Evolutionary conservation across 35 echinoderm and acorn worm genomes (phyloP).

Genomic region (Antedon bifida): DNA sequence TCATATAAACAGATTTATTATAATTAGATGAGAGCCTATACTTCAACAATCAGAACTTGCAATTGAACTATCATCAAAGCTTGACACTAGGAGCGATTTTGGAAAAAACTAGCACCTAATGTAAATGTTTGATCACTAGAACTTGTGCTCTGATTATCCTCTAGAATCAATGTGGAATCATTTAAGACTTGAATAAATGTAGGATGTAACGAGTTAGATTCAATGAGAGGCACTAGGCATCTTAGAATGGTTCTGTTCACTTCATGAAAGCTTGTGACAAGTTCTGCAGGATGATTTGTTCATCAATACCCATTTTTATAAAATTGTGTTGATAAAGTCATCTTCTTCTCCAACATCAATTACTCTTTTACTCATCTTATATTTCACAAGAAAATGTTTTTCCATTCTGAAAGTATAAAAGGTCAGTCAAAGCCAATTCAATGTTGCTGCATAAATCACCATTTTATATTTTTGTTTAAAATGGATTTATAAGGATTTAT

Average conservation of each 20-base stretch:
- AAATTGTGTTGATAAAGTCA: background rate
- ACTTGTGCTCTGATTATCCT: background rate
- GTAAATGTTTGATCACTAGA: background rate
- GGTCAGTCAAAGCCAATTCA: too few relatives aligned
- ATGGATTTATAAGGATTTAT: too few relatives aligned
- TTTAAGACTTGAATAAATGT: too few relatives aligned
- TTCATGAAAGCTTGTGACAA: background rate
- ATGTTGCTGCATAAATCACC: too few relatives aligned
- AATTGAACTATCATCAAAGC: background rate
- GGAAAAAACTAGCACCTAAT: background rate
- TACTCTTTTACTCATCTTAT: conserved; percentile 4
- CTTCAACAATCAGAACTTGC: background rate
- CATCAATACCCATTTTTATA: background rate
- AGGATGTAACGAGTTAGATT: too few relatives aligned
- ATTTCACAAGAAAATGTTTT: conserved; percentile 17
- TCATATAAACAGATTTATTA: too few relatives aligned
- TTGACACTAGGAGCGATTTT: background rate
- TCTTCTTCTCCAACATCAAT: conserved; percentile 1
- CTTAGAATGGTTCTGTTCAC: too few relatives aligned
- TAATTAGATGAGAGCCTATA: too few relatives aligned
- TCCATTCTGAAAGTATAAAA: background rate
- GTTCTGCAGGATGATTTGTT: conserved; percentile 11
- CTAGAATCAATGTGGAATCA: too few relatives aligned
- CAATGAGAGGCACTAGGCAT: too few relatives aligned
- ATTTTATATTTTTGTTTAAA: too few relatives aligned